Base-by-base conservation (phyloP, 2,797 vertebrate genomes). In the Sardinella longiceps region DNA sequence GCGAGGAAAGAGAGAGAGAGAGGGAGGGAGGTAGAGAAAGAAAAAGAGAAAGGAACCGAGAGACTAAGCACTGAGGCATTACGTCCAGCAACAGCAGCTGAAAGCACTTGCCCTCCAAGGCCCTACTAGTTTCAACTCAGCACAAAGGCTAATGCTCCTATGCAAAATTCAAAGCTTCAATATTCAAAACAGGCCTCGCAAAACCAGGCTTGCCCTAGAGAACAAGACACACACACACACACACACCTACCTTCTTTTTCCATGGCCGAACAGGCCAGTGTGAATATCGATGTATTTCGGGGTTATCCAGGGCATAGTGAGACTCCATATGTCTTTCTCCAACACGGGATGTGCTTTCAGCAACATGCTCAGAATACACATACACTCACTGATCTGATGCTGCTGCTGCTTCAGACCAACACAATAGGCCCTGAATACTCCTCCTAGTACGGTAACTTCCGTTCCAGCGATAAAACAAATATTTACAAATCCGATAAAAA, bases 211-310 rank as follows among this genome's bases (percentile, higher is more conserved):
- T 66, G 0, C 60, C 53, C 53, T 23, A 20, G 53, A 56, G 20
- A 56, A 25, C n/a, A 25, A 66, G n/a, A 70, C 63, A 18, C 18
- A 77, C 33, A 20, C 30, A 18, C 66, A 66, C 28, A 66, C 60
- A 60, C 56, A 66, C 63, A 37, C 83, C 89, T 86, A 90, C 89
- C 88, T 87, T 81, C 84, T 85, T 80, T 82, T 45, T 81, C 86
- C 82, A 39, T 81, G 51, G 84, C 18, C 80, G 80, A 30, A 63
- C 28, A 81, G 48, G 56, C 85, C 30, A 2, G 53, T 77, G 70
- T 77, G 70, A 5, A 77, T 77, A 18, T 77, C 70, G 23, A 77
- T 77, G 70, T 77, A 77, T 43, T 77, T 77, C 6, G 70, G 70
- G 33, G 33, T 20, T 43, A 77, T 43, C 70, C 70, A 87, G 82